A percentile compares a stretch with the other conserved stretches of the same genome.
phyloP scores from a whole-genome alignment of 2,113 vertebrate species.

The Penelope pileata region DNA sequence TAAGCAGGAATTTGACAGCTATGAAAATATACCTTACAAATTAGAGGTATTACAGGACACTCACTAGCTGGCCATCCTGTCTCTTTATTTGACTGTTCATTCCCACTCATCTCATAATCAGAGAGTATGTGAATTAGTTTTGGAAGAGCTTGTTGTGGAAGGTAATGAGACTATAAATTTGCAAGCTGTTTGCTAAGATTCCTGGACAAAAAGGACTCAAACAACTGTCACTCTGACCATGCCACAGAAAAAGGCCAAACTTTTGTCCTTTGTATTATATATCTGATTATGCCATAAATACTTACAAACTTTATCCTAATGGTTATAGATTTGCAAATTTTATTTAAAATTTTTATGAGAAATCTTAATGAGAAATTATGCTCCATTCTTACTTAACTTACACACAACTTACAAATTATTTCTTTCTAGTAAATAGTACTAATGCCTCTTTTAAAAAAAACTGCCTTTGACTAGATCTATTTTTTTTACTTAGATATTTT shows the following conservation, averaged over 20 bases:
- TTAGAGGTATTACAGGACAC: not conserved
- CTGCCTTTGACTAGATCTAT: not conserved
- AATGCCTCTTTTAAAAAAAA: not conserved
- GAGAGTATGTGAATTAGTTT: constrained; percentile 45
- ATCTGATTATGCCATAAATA: constrained; percentile 3
- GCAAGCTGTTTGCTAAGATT: constrained; percentile 44
- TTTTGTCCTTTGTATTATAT: constrained; percentile 36
- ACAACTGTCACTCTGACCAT: not conserved
- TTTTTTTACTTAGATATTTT: too few relatives aligned
- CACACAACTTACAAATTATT: not conserved
- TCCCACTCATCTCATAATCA: constrained; percentile 35
- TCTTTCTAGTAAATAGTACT: not conserved
- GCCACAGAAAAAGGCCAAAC: constrained; percentile 38
- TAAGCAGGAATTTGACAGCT: not conserved
- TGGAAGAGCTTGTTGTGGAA: constrained; percentile 64
- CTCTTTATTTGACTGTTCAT: constrained; percentile 50
- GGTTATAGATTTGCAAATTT: not conserved
- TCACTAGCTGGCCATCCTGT: not conserved
- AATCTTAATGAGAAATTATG: constrained; percentile 31
- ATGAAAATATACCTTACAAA: not conserved
- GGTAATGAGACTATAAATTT: constrained; percentile 69
- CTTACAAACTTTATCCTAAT: not conserved
- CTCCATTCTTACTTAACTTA: not conserved
- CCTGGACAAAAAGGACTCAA: not conserved
- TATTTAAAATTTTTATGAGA: constrained; percentile 3